These are phyloP conservation scores for Epinephelus awoara DNA, from an alignment of 2,797 vertebrate genomes.

Conservation along the genomic window DNA sequence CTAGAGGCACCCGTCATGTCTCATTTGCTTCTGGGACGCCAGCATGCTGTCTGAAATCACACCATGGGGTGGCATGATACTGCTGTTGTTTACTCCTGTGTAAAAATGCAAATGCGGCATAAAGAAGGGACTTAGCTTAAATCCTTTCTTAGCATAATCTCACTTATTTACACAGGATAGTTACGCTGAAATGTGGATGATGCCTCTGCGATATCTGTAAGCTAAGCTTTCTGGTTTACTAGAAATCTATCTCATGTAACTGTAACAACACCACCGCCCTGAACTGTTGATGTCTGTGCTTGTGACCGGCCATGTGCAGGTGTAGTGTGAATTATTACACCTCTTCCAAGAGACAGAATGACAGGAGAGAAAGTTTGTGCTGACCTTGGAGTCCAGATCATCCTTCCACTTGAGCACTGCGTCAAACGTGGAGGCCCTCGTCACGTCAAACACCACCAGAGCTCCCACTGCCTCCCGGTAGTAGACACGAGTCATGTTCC, in stretches of 20 bases:
- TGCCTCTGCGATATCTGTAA: background rate
- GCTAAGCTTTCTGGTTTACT: background rate
- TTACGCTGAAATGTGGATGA: background rate
- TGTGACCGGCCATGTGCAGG: too few relatives aligned
- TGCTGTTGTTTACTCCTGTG: too few relatives aligned
- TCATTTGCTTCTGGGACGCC: too few relatives aligned
- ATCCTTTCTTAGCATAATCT: background rate
- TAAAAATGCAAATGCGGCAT: too few relatives aligned
- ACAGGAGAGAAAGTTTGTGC: background rate
- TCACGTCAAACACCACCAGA: conserved; percentile 88
- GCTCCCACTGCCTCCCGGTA: conserved; percentile 89
- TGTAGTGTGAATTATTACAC: background rate
- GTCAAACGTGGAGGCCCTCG: conserved; percentile 86
- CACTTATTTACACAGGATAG: background rate
- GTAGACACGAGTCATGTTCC: conserved; percentile 90
- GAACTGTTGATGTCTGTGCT: background rate
- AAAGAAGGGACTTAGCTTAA: background rate
- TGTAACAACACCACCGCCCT: background rate
- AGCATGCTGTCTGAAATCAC: too few relatives aligned
- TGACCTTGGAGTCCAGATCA: conserved; percentile 88
- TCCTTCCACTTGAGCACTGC: conserved; percentile 89
- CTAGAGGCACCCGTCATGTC: too few relatives aligned
- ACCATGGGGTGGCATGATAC: too few relatives aligned
- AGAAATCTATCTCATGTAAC: background rate
- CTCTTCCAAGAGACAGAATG: background rate